phyloP scores from a whole-genome alignment of 2,888 invertebrate genomes.

The Amblyjoppa fuscipennis region DNA sequence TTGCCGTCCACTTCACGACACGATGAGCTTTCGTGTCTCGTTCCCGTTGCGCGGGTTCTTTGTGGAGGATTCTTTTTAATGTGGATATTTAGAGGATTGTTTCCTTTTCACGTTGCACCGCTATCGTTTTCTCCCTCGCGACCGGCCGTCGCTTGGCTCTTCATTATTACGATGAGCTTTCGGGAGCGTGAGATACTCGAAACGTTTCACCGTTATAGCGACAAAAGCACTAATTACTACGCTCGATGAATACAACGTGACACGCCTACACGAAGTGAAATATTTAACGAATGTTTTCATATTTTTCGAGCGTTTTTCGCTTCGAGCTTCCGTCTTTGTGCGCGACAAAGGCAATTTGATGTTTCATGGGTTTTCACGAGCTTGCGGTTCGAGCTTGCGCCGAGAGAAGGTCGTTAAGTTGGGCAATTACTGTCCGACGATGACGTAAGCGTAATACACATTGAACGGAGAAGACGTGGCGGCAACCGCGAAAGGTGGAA shows the following conservation, averaged over 20 bases:
- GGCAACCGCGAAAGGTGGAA: too few species aligned
- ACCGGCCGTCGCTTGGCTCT: constrained; percentile 7
- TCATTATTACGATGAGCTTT: neutral
- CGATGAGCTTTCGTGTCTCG: too few species aligned
- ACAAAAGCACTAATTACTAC: neutral
- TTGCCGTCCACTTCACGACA: too few species aligned
- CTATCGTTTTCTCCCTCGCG: neutral
- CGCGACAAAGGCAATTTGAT: neutral
- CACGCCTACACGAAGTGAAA: too few species aligned
- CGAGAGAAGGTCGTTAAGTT: neutral
- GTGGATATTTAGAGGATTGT: too few species aligned
- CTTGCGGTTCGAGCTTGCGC: neutral
- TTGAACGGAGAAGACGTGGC: neutral
- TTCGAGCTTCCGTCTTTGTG: neutral
- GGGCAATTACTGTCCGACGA: neutral
- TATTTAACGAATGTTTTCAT: too few species aligned
- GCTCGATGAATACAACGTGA: neutral
- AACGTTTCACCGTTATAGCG: neutral
- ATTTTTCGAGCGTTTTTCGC: neutral
- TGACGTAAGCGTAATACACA: neutral
- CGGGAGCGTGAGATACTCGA: neutral
- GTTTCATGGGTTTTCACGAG: neutral
- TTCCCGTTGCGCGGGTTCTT: too few species aligned
- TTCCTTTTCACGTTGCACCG: neutral
- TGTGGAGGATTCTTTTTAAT: too few species aligned